A percentile compares a stretch with the other conserved stretches of the same genome.
Evolutionary conservation across 2,888 invertebrate genomes (phyloP).

Genomic region (Pharmacophagus antenor): DNA sequence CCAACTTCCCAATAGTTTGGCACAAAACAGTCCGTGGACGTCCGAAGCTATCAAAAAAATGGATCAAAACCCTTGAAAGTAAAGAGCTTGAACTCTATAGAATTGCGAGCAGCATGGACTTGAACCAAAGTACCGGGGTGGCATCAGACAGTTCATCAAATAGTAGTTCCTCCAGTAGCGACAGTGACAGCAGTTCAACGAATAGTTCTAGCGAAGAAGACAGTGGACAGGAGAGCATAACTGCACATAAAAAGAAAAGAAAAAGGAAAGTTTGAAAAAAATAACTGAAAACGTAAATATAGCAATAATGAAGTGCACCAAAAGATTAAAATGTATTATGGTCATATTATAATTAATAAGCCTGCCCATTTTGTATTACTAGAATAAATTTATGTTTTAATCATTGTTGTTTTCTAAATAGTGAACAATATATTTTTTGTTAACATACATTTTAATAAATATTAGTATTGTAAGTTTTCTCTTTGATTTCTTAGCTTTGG

Average conservation of each 20-base stretch:
- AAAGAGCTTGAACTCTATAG: conserved; percentile 89
- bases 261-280: conserved; percentile 78
- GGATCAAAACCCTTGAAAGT: conserved; percentile 86
- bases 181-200: conserved; percentile 79
- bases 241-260: conserved; percentile 91
- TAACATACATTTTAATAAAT: conserved; percentile 30
- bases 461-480: conserved; percentile 18
- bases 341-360: conserved; percentile 41
- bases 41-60: conserved; percentile 96
- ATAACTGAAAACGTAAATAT: conserved; percentile 26
- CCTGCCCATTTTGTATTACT: conserved; percentile 65
- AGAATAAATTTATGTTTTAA: conserved; percentile 52
- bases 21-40: conserved; percentile 97
- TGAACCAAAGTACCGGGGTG: conserved; percentile 92
- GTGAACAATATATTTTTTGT: conserved; percentile 50
- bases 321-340: conserved; percentile 45
- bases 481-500: background rate
- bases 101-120: conserved; percentile 91
- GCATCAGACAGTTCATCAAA: conserved; percentile 97
- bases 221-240: conserved; percentile 94
- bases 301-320: conserved; percentile 39
- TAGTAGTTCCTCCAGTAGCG: conserved; percentile 88
- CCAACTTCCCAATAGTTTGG: conserved; percentile 99
- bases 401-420: conserved; percentile 49
- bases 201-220: conserved; percentile 84